Percentiles rank a stretch among this genome's conserved stretches.
These are phyloP conservation scores for Dipodomys stephensi DNA, from an alignment of 2,113 vertebrate species.

Conservation along the genomic window DNA sequence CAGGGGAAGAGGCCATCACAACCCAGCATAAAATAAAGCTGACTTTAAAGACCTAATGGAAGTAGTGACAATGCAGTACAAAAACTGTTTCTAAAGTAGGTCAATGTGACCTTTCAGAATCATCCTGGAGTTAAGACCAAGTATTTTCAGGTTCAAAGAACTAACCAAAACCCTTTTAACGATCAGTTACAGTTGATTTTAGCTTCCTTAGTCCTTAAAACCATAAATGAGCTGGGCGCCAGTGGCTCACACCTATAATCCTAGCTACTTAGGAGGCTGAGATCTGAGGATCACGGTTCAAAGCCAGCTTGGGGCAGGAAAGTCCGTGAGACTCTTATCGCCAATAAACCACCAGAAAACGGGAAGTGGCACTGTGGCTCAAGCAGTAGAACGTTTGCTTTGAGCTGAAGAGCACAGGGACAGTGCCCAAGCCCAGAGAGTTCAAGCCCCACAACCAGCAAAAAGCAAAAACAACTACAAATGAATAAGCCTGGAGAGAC, in stretches of 20 bases:
- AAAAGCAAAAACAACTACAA: background rate
- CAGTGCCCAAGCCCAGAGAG: no score
- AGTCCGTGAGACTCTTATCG: no score
- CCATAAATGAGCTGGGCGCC: no score
- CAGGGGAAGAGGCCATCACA: slow-evolving; percentile 43
- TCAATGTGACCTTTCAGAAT: slow-evolving; percentile 32
- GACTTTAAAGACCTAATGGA: slow-evolving; percentile 69
- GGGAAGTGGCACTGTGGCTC: no score
- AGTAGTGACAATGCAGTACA: slow-evolving; percentile 73
- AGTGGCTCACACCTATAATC: no score
- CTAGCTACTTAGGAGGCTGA: no score
- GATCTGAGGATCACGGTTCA: no score
- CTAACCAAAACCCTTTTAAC: slow-evolving; percentile 27
- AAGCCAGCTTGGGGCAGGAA: no score
- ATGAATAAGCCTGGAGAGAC: slow-evolving; percentile 1
- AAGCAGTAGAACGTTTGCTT: no score
- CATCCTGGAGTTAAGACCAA: background rate
- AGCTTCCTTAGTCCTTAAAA: slow-evolving; percentile 18
- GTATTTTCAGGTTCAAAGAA: slow-evolving; percentile 57
- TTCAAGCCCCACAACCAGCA: no score
- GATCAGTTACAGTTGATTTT: slow-evolving; percentile 17
- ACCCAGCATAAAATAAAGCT: slow-evolving; percentile 58
- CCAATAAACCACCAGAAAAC: no score
- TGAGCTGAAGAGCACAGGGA: no score
- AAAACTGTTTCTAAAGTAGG: slow-evolving; percentile 38